phyloP scores from a whole-genome alignment of 2,888 invertebrate genomes.

The Drosophila formosana region DNA sequence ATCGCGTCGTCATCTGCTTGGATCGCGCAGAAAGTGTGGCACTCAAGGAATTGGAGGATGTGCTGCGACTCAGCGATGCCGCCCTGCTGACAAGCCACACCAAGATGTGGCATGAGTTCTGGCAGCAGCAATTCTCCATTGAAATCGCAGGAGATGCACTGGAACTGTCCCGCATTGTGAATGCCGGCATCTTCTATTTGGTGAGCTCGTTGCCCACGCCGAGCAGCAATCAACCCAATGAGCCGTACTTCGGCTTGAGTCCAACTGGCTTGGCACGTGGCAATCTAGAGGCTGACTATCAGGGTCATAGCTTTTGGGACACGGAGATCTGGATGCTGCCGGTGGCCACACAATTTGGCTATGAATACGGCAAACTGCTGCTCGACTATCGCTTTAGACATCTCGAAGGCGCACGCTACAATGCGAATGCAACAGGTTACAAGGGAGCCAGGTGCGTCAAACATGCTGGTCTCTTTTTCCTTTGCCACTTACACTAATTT shows the following conservation, averaged over 20 bases:
- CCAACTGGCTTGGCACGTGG: slow-evolving; percentile 87
- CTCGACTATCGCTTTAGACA: slow-evolving; percentile 86
- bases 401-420: slow-evolving; percentile 86
- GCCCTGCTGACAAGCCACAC: slow-evolving; percentile 86
- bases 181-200: slow-evolving; percentile 87
- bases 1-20: slow-evolving; percentile 87
- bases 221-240: slow-evolving; percentile 85
- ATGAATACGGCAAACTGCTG: slow-evolving; percentile 85
- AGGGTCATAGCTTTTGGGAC: slow-evolving; percentile 89
- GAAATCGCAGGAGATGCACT: slow-evolving; percentile 85
- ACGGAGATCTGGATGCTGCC: slow-evolving; percentile 89
- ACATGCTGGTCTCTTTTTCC: background rate
- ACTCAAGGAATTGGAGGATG: slow-evolving; percentile 80
- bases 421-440: slow-evolving; percentile 86
- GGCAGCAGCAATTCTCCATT: slow-evolving; percentile 85
- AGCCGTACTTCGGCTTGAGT: slow-evolving; percentile 87
- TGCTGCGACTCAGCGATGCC: slow-evolving; percentile 71
- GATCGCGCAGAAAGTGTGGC: slow-evolving; percentile 86
- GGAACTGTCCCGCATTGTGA: slow-evolving; percentile 85
- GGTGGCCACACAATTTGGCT: slow-evolving; percentile 86
- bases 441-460: slow-evolving; percentile 85
- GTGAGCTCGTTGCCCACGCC: slow-evolving; percentile 87
- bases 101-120: slow-evolving; percentile 86
- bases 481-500: background rate
- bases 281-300: slow-evolving; percentile 81